phyloP scores from a whole-genome alignment of 2,888 invertebrate genomes.

The Tridacna crocea region DNA sequence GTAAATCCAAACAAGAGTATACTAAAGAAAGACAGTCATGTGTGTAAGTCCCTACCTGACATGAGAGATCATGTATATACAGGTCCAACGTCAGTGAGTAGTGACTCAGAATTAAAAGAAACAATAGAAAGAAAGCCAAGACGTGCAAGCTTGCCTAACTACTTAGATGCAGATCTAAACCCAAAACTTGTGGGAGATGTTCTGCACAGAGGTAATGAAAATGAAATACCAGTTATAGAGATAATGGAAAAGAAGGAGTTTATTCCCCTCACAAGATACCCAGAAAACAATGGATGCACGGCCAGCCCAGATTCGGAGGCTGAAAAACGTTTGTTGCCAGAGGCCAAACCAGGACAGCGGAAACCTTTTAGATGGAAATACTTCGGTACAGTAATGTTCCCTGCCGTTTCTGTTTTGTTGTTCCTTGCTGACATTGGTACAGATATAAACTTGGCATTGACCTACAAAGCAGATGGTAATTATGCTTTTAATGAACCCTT shows the following conservation, averaged over 20 bases:
- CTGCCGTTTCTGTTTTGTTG: constrained; percentile 22
- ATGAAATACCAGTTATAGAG: constrained; percentile 3
- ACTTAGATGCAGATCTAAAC: not conserved
- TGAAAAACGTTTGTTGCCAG: not conserved
- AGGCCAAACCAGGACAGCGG: too few species aligned
- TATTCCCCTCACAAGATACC: not conserved
- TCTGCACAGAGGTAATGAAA: not conserved
- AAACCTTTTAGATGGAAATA: constrained; percentile 6
- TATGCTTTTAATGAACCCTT: not conserved
- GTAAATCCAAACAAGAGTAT: not conserved
- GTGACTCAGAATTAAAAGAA: not conserved
- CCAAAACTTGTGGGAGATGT: not conserved
- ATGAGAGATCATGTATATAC: not conserved
- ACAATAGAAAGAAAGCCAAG: not conserved
- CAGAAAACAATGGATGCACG: not conserved
- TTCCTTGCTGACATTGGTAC: constrained; percentile 46
- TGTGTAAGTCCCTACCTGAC: not conserved
- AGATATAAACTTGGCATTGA: constrained; percentile 37
- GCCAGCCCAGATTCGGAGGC: not conserved
- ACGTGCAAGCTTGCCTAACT: not conserved
- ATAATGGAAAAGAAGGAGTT: not conserved
- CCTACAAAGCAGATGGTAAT: constrained; percentile 31
- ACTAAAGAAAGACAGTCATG: not conserved
- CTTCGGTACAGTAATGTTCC: constrained; percentile 16
- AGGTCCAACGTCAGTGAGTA: not conserved